These are phyloP conservation scores for Olivierus martensii DNA, from an alignment of 1,140 invertebrate species.

Conservation along the genomic window DNA sequence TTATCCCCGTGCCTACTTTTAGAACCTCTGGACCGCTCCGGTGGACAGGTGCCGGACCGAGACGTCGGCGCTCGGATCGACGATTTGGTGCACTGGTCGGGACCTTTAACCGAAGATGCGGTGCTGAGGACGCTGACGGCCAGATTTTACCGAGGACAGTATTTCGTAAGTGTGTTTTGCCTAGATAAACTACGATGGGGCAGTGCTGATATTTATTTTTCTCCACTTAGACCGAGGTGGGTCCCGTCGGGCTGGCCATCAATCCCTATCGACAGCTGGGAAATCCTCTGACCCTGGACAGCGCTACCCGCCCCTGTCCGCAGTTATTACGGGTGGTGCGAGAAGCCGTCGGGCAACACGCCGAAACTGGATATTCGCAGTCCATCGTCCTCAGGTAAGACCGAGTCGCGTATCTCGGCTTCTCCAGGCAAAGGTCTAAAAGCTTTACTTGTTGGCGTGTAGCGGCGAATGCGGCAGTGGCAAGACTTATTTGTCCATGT, in stretches of 20 bases:
- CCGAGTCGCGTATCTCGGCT: not conserved
- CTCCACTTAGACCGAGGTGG: constrained; percentile 62
- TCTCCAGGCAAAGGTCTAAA: too few relatives aligned
- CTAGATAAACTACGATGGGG: not conserved
- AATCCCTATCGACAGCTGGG: constrained; percentile 74
- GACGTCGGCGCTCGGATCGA: constrained; percentile 39
- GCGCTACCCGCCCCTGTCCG: constrained; percentile 40
- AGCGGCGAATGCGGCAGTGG: constrained; percentile 77
- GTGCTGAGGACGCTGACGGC: constrained; percentile 77
- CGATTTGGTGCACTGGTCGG: constrained; percentile 76
- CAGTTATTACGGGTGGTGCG: constrained; percentile 75
- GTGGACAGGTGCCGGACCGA: not conserved
- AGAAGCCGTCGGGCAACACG: constrained; percentile 79
- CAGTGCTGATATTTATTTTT: not conserved
- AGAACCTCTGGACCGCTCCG: not conserved
- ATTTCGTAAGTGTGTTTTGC: constrained; percentile 53
- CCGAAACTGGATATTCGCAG: constrained; percentile 82
- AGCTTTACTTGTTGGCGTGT: too few relatives aligned
- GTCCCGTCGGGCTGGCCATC: constrained; percentile 70
- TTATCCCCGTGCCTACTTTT: not conserved
- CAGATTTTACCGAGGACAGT: constrained; percentile 65
- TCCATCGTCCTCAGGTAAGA: constrained; percentile 74
- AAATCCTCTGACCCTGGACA: constrained; percentile 68
- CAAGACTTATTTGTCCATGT: constrained; percentile 83
- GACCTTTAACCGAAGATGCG: constrained; percentile 80